Percentiles rank a stretch among this genome's conserved stretches.
Evolutionary conservation across 2,797 vertebrate genomes (phyloP).

Genomic region (Morus bassanus): DNA sequence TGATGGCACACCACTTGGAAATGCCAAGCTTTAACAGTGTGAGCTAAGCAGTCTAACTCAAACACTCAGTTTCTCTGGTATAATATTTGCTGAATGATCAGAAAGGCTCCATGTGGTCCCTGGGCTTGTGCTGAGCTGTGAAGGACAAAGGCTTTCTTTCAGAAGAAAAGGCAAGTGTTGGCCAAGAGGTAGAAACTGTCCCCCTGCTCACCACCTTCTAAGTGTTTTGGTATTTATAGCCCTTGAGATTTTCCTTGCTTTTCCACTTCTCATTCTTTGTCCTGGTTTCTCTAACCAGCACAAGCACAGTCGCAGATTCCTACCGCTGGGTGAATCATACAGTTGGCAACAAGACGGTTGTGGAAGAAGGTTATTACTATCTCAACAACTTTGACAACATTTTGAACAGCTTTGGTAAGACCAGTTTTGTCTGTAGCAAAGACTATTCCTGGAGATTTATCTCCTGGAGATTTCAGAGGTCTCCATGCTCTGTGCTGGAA

Average conservation of each 20-base stretch:
- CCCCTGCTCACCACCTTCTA: not conserved
- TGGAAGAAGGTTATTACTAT: conserved; percentile 96
- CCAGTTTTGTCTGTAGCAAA: not conserved
- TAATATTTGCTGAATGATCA: not conserved
- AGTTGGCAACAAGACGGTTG: conserved; percentile 84
- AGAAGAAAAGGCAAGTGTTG: not conserved
- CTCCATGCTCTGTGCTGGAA: not conserved
- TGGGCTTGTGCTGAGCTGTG: not conserved
- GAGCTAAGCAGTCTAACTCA: not conserved
- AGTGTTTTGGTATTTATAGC: not conserved
- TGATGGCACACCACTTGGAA: not conserved
- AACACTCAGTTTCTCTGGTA: not conserved
- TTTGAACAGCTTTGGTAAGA: conserved; percentile 94
- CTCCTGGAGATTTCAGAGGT: not conserved
- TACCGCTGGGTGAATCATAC: conserved; percentile 88
- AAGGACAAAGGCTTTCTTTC: not conserved
- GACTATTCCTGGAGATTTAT: not conserved
- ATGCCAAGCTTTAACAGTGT: not conserved
- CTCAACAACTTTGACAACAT: conserved; percentile 99
- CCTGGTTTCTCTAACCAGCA: conserved; percentile 67
- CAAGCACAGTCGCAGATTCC: conserved; percentile 90
- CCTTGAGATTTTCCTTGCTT: not conserved
- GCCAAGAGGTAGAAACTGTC: not conserved
- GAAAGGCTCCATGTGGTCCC: not conserved
- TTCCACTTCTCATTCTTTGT: not conserved